phyloP scores from a whole-genome alignment of 2,888 invertebrate species.

The Nesidiocoris tenuis region DNA sequence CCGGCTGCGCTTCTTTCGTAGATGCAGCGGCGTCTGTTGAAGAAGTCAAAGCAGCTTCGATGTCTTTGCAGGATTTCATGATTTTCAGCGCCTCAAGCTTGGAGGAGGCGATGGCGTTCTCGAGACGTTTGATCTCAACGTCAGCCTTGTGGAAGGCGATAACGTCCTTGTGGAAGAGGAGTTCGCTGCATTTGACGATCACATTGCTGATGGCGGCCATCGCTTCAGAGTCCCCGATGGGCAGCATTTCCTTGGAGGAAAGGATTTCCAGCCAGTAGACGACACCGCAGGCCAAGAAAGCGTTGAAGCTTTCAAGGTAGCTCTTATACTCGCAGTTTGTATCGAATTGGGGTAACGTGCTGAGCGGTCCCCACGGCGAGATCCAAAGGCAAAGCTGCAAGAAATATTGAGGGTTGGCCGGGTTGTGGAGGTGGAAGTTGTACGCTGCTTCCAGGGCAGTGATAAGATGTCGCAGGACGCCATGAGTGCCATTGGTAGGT shows the following conservation, averaged over 20 bases:
- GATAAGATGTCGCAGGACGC: slow-evolving; percentile 46
- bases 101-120: slow-evolving; percentile 41
- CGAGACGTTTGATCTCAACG: slow-evolving; percentile 45
- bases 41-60: slow-evolving; percentile 36
- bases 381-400: slow-evolving; percentile 43
- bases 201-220: slow-evolving; percentile 23
- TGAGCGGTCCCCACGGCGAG: slow-evolving; percentile 44
- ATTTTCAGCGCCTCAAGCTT: slow-evolving; percentile 44
- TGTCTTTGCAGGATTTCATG: slow-evolving; percentile 46
- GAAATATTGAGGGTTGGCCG: slow-evolving; percentile 28
- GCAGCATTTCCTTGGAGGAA: slow-evolving; percentile 18
- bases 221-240: neutral
- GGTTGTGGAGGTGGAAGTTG: slow-evolving; percentile 46
- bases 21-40: slow-evolving; percentile 2
- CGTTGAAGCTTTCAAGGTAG: slow-evolving; percentile 34
- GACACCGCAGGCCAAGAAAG: slow-evolving; percentile 43
- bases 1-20: slow-evolving; percentile 19
- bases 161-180: slow-evolving; percentile 44
- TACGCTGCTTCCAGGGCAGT: slow-evolving; percentile 47
- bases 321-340: neutral
- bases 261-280: slow-evolving; percentile 46
- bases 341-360: slow-evolving; percentile 16
- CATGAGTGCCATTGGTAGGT: slow-evolving; percentile 13
- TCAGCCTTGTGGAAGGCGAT: slow-evolving; percentile 43
- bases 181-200: slow-evolving; percentile 20